A percentile compares a stretch with the other conserved stretches of the same genome.
These are phyloP conservation scores for Limulus polyphemus DNA, from an alignment of 2,888 invertebrate genomes.

Conservation along the genomic window DNA sequence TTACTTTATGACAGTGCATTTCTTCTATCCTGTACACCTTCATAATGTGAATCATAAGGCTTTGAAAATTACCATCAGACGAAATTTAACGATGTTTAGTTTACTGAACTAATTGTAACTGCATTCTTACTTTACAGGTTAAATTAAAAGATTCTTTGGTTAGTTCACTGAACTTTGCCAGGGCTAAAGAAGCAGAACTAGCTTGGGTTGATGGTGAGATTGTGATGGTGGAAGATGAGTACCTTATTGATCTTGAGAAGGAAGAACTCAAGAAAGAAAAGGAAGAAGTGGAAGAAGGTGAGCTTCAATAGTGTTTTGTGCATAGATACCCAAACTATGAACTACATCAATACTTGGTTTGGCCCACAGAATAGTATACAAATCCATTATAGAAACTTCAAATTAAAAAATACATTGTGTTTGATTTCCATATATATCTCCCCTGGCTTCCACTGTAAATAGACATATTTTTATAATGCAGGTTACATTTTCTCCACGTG, in stretches of 20 bases:
- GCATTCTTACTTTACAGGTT: slow-evolving; percentile 47
- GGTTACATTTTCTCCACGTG: no score
- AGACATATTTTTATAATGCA: no score
- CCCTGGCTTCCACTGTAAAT: no score
- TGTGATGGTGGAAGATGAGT: slow-evolving; percentile 31
- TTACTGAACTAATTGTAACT: no score
- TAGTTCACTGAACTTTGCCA: slow-evolving; percentile 69
- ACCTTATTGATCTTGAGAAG: slow-evolving; percentile 11
- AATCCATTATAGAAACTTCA: no score
- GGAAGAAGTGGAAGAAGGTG: slow-evolving; percentile 1
- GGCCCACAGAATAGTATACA: no score
- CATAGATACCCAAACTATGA: background rate
- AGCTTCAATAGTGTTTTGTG: background rate
- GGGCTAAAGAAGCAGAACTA: slow-evolving; percentile 77
- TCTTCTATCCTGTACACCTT: background rate
- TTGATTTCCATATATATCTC: no score
- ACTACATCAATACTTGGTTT: background rate
- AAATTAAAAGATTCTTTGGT: slow-evolving; percentile 82
- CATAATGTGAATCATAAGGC: no score
- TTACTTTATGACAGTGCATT: no score
- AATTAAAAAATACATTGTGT: no score
- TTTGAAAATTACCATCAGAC: no score
- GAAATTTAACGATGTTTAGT: no score
- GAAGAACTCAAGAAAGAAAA: slow-evolving; percentile 7
- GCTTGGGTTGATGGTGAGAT: slow-evolving; percentile 85